Conservation (phyloP, 2,888 invertebrate species). For the Epirrita christyi region DNA sequence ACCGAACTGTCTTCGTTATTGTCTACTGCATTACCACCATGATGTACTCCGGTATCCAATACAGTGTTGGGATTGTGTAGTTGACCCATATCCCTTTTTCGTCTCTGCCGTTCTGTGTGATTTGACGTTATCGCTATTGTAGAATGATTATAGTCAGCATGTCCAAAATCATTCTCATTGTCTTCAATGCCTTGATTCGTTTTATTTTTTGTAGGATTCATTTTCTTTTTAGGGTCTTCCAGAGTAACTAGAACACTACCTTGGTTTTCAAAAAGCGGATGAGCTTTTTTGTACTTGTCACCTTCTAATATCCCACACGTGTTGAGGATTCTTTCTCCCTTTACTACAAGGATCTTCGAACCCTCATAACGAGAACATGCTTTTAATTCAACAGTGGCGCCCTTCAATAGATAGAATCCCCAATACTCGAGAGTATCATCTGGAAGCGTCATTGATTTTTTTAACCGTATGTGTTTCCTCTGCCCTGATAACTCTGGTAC, state of each 20-base stretch:
- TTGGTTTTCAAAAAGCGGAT: conserved; percentile 85
- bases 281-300: conserved; percentile 86
- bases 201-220: conserved; percentile 20
- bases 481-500: conserved; percentile 88
- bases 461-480: conserved; percentile 90
- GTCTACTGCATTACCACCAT: conserved; percentile 90
- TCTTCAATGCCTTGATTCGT: conserved; percentile 13
- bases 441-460: conserved; percentile 92
- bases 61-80: conserved; percentile 80
- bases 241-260: conserved; percentile 80
- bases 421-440: conserved; percentile 95
- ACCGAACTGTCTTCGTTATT: conserved; percentile 86
- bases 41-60: conserved; percentile 90
- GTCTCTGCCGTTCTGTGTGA: conserved; percentile 39
- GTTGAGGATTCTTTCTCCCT: conserved; percentile 90
- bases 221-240: conserved; percentile 57
- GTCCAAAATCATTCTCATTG: conserved; percentile 1
- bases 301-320: conserved; percentile 92
- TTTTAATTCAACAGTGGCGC: conserved; percentile 90
- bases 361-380: conserved; percentile 92
- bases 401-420: conserved; percentile 93
- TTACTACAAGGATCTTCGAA: conserved; percentile 91
- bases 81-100: conserved; percentile 61
- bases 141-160: conserved; percentile 1
- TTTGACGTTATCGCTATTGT: conserved; percentile 4